Evolutionary conservation across 2,888 invertebrate species (phyloP).

Genomic region (Melanotus villosus): DNA sequence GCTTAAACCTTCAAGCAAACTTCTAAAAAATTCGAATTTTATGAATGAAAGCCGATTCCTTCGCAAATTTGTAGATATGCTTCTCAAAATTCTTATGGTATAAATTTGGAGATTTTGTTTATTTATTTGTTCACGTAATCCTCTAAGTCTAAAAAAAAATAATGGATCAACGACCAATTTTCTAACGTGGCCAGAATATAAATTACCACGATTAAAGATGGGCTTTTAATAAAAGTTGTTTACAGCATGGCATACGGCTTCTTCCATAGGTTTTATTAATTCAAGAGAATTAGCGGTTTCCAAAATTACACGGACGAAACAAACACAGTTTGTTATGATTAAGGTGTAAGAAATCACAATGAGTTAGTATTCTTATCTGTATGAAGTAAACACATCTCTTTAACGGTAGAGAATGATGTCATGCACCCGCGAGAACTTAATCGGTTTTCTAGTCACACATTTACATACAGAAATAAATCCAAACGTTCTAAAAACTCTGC

Average conservation of each 20-base stretch:
- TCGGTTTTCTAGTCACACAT: constrained; percentile 44
- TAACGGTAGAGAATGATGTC: constrained; percentile 43
- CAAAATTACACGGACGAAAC: neutral
- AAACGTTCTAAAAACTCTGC: constrained; percentile 22
- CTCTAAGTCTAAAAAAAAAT: neutral
- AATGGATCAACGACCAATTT: constrained; percentile 1
- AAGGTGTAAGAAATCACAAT: too few species aligned
- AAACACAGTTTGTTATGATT: neutral
- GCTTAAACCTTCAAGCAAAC: neutral
- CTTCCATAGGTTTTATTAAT: constrained; percentile 1
- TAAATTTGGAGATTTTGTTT: neutral
- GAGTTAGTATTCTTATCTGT: neutral
- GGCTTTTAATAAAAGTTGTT: too few species aligned
- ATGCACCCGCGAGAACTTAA: constrained; percentile 41
- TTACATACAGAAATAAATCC: constrained; percentile 42
- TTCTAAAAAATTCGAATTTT: neutral
- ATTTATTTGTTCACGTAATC: neutral
- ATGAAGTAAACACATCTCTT: constrained; percentile 10
- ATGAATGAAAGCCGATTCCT: neutral
- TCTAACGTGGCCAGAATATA: constrained; percentile 1
- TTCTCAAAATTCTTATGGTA: neutral
- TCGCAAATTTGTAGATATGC: neutral
- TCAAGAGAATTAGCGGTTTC: neutral
- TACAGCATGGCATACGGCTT: too few species aligned
- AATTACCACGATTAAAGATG: constrained; percentile 4